phyloP scores from a whole-genome alignment of 1,140 invertebrate species.

The Episyrphus balteatus region DNA sequence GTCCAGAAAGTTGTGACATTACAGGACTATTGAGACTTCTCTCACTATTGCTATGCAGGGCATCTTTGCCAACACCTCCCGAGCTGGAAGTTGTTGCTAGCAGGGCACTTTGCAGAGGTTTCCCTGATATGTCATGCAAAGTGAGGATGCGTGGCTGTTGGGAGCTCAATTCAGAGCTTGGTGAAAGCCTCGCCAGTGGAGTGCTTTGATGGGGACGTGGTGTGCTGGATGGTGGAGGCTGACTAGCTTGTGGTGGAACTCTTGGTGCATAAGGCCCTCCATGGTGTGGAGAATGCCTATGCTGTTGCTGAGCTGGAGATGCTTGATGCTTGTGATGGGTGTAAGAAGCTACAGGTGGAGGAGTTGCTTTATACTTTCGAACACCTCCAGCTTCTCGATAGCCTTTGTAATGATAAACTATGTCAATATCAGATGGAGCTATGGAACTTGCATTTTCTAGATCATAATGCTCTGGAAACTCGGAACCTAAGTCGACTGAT shows the following conservation, averaged over 20 bases:
- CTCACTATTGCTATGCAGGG: constrained; percentile 76
- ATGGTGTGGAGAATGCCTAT: constrained; percentile 59
- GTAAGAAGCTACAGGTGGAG: constrained; percentile 57
- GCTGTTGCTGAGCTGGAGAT: constrained; percentile 46
- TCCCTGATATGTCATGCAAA: constrained; percentile 85
- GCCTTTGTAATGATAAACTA: constrained; percentile 93
- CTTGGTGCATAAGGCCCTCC: constrained; percentile 52
- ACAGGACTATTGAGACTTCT: constrained; percentile 80
- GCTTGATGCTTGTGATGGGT: constrained; percentile 66
- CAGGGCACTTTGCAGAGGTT: constrained; percentile 77
- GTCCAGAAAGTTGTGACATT: constrained; percentile 76
- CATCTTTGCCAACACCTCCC: constrained; percentile 69
- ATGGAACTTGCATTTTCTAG: constrained; percentile 95
- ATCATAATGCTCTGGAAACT: constrained; percentile 91
- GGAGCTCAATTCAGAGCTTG: constrained; percentile 81
- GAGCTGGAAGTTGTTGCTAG: constrained; percentile 78
- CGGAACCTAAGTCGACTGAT: constrained; percentile 58
- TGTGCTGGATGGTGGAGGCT: constrained; percentile 44
- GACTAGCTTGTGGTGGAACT: constrained; percentile 54
- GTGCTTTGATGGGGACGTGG: constrained; percentile 72
- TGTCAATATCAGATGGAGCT: constrained; percentile 93
- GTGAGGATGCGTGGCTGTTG: constrained; percentile 85
- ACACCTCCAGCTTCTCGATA: constrained; percentile 69
- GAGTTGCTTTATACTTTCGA: constrained; percentile 72
- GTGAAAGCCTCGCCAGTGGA: constrained; percentile 76